These are phyloP conservation scores for Pampusana beccarii DNA, from an alignment of 2,113 vertebrate species.

Conservation along the genomic window DNA sequence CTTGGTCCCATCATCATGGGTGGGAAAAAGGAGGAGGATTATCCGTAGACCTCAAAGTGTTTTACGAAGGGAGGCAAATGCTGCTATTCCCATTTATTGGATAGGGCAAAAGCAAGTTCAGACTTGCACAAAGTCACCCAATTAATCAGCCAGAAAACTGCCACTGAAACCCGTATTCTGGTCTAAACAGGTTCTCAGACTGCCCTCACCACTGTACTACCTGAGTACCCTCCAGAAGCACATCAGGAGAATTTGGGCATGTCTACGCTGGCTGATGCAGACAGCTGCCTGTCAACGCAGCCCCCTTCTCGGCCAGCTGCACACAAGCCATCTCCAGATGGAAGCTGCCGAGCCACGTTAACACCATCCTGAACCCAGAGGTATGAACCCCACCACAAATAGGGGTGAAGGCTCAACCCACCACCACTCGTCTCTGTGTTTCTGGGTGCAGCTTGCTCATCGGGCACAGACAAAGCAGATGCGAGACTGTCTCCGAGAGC, in stretches of 20 bases:
- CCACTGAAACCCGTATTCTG: slow-evolving; percentile 59
- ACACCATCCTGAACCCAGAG: neutral
- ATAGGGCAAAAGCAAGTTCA: neutral
- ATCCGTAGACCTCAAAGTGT: slow-evolving; percentile 48
- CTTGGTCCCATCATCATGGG: slow-evolving; percentile 65
- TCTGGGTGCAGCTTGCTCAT: neutral
- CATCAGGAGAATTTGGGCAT: slow-evolving; percentile 11
- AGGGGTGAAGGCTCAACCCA: neutral
- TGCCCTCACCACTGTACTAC: slow-evolving; percentile 38
- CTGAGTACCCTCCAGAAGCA: slow-evolving; percentile 21
- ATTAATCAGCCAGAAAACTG: slow-evolving; percentile 60
- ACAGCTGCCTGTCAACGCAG: slow-evolving; percentile 26
- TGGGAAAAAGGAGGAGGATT: slow-evolving; percentile 65
- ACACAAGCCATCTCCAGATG: slow-evolving; percentile 6
- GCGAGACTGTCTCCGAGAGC: neutral
- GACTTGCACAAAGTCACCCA: slow-evolving; percentile 53
- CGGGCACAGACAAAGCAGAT: neutral
- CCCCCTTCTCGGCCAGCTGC: slow-evolving; percentile 24
- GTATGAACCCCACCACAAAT: neutral
- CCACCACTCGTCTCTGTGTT: neutral
- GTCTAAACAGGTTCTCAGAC: slow-evolving; percentile 59
- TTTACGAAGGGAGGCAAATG: slow-evolving; percentile 60
- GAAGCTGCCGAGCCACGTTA: neutral
- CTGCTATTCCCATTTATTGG: slow-evolving; percentile 55
- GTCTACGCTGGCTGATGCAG: neutral